These are phyloP conservation scores for Pterophyllum scalare DNA, from an alignment of 2,113 vertebrate genomes.

Conservation along the genomic window DNA sequence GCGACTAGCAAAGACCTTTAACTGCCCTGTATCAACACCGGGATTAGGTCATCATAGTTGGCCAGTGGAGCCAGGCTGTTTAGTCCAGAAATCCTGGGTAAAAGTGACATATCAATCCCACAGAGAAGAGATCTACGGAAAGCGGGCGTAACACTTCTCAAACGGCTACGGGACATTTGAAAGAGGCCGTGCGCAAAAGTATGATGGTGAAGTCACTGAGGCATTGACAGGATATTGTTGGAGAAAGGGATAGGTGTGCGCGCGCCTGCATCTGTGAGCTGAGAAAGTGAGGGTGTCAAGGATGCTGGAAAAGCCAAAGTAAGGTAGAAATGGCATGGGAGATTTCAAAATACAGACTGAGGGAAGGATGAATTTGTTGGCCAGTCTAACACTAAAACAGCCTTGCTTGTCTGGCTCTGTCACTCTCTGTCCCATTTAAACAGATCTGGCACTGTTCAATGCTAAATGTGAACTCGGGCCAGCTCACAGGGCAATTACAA, in stretches of 20 bases:
- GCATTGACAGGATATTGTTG: slow-evolving; percentile 68
- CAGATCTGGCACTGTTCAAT: slow-evolving; percentile 64
- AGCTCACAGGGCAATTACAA: slow-evolving; percentile 68
- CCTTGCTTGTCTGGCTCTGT: slow-evolving; percentile 44
- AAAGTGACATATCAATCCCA: slow-evolving; percentile 64
- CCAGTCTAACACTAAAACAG: slow-evolving; percentile 7
- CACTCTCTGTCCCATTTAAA: slow-evolving; percentile 56
- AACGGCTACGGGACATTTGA: slow-evolving; percentile 52
- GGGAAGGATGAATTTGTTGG: slow-evolving; percentile 5
- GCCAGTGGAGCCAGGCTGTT: slow-evolving; percentile 35
- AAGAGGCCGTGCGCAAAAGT: slow-evolving; percentile 45
- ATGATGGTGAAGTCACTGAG: slow-evolving; percentile 39
- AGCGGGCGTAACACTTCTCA: slow-evolving; percentile 68
- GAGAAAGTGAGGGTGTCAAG: slow-evolving; percentile 38
- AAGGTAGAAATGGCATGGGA: slow-evolving; percentile 17
- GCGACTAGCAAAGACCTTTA: slow-evolving; percentile 43
- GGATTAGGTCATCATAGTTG: slow-evolving; percentile 72
- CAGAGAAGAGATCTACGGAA: slow-evolving; percentile 59
- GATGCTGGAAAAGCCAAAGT: slow-evolving; percentile 33
- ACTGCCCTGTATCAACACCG: slow-evolving; percentile 57
- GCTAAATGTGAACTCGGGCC: slow-evolving; percentile 65
- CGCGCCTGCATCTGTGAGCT: slow-evolving; percentile 20
- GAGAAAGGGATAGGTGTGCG: slow-evolving; percentile 21
- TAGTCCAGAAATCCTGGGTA: slow-evolving; percentile 52
- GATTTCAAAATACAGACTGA: background rate